A percentile compares a stretch with the other conserved stretches of the same genome.
Conservation (phyloP, 2,797 vertebrate genomes). For the Sebastes umbrosus region DNA sequence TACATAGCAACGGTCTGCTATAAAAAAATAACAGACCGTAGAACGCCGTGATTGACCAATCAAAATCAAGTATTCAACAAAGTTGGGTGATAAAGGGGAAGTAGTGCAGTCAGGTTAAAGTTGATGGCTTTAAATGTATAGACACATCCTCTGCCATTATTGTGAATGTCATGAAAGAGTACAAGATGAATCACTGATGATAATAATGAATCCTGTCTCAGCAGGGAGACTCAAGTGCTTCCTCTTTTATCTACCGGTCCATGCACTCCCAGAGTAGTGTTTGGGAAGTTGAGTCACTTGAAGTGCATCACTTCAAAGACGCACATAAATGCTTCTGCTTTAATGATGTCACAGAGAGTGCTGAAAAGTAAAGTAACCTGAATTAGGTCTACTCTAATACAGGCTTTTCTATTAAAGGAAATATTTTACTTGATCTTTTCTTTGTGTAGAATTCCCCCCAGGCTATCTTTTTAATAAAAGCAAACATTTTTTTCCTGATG, state of each 20-base stretch:
- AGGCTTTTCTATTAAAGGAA: neutral
- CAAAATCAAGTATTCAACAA: too few species aligned
- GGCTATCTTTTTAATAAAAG: conserved; percentile 11
- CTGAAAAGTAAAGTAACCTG: conserved; percentile 17
- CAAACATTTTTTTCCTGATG: neutral
- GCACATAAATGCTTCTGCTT: conserved; percentile 5
- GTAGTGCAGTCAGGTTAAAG: neutral
- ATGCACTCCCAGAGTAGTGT: conserved; percentile 2
- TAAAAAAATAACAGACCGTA: too few species aligned
- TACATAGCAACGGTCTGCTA: too few species aligned
- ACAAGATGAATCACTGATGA: conserved; percentile 20
- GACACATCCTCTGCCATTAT: neutral
- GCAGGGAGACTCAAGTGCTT: conserved; percentile 22
- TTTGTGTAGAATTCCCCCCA: neutral
- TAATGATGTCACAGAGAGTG: conserved; percentile 30
- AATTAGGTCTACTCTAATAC: conserved; percentile 14
- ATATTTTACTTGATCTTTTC: conserved; percentile 1
- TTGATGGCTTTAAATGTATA: neutral
- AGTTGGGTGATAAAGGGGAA: neutral
- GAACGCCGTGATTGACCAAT: too few species aligned
- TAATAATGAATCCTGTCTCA: conserved; percentile 10
- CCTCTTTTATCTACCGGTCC: conserved; percentile 32
- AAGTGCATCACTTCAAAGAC: conserved; percentile 35
- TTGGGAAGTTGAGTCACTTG: neutral
- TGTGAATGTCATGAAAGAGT: neutral